Evolutionary conservation across 2,797 vertebrate species (phyloP).

Genomic region (Telmatherina bonti): DNA sequence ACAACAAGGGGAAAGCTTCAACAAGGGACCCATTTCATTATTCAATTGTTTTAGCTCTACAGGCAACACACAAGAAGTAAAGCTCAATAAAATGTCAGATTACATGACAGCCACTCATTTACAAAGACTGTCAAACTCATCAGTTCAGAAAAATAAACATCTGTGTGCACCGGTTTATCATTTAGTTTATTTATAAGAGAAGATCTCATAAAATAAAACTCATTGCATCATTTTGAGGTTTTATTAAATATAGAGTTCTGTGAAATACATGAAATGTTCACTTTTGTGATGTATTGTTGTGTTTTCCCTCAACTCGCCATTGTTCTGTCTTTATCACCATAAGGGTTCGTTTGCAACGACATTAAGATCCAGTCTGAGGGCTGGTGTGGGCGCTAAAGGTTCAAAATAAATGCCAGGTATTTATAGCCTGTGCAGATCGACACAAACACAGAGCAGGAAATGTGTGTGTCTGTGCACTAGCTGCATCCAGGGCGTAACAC

Average conservation of each 20-base stretch:
- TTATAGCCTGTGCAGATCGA: background rate
- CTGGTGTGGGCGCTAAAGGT: background rate
- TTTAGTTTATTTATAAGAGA: no score
- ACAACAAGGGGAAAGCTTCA: background rate
- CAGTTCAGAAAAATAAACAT: no score
- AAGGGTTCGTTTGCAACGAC: background rate
- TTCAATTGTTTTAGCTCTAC: background rate
- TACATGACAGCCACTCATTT: no score
- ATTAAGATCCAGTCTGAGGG: background rate
- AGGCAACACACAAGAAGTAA: background rate
- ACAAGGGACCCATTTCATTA: background rate
- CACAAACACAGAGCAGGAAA: background rate
- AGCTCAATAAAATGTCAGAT: no score
- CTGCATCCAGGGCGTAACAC: slow-evolving; percentile 11
- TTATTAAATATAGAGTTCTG: no score
- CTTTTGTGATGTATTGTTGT: no score
- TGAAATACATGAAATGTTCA: no score
- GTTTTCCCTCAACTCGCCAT: background rate
- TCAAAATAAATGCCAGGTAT: slow-evolving; percentile 10
- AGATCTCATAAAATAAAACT: no score
- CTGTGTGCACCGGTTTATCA: no score
- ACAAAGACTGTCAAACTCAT: no score
- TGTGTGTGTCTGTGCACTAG: background rate
- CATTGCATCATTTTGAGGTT: no score
- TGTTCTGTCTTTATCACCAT: background rate